A percentile compares a stretch with the other conserved stretches of the same genome.
These are phyloP conservation scores for Pachycephala philippinensis DNA, from an alignment of 2,113 vertebrate species.

Conservation along the genomic window DNA sequence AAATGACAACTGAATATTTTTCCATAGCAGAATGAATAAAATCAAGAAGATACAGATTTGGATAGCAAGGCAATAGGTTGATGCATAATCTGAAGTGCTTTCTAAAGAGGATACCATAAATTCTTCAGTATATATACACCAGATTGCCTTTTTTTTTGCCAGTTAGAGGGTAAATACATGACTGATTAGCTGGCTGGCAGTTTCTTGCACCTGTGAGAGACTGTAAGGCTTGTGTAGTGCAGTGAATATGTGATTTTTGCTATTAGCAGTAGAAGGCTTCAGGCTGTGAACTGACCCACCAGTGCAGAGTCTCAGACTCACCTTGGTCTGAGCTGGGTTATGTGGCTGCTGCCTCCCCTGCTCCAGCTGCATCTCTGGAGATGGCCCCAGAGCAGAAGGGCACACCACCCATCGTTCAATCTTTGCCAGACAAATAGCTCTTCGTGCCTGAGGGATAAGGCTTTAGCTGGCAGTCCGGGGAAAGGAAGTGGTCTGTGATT, in stretches of 20 bases:
- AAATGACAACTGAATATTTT: not conserved
- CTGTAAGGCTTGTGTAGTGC: not conserved
- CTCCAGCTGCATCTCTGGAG: not conserved
- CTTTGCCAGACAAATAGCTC: not conserved
- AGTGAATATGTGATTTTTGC: not conserved
- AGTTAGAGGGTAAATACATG: not conserved
- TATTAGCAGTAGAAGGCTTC: not conserved
- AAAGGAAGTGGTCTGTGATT: not conserved
- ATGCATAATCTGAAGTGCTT: not conserved
- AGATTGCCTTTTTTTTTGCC: not conserved
- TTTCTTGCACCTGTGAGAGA: not conserved
- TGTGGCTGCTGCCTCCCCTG: not conserved
- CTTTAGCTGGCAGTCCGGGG: not conserved
- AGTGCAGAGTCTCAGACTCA: not conserved
- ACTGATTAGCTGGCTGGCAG: not conserved
- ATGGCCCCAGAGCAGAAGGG: not conserved
- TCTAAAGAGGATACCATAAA: not conserved
- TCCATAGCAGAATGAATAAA: not conserved
- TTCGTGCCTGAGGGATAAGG: not conserved
- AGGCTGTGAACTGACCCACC: not conserved
- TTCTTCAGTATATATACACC: not conserved
- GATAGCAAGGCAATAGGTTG: not conserved
- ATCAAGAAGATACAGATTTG: not conserved
- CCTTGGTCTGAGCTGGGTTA: not conserved
- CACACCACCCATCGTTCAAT: fast-evolving